These are phyloP conservation scores for Villa cingulata DNA, from an alignment of 2,888 invertebrate genomes.

Conservation along the genomic window DNA sequence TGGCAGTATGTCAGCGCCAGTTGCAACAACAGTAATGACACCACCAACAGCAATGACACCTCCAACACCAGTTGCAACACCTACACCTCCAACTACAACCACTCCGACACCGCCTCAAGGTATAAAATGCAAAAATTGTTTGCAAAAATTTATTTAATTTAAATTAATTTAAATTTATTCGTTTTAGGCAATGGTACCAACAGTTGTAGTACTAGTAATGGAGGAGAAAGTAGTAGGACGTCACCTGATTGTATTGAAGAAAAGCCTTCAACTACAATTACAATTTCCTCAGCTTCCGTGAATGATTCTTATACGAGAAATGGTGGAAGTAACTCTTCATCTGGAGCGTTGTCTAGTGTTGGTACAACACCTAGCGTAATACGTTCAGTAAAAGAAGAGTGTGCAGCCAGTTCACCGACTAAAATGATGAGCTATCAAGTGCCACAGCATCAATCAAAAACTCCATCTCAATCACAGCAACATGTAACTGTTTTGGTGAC, in stretches of 20 bases:
- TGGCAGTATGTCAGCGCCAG: constrained; percentile 21
- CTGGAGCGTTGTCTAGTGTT: background rate
- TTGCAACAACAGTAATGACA: constrained; percentile 28
- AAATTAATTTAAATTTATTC: too few relatives aligned
- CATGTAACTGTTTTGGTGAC: constrained; percentile 40
- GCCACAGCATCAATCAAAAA: constrained; percentile 20
- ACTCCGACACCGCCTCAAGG: constrained; percentile 25
- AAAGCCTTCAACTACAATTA: constrained; percentile 29
- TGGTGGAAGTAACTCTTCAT: background rate
- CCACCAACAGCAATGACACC: constrained; percentile 17
- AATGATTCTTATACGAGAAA: constrained; percentile 12
- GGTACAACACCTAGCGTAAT: constrained; percentile 27
- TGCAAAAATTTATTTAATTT: too few relatives aligned
- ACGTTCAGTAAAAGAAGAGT: constrained; percentile 34
- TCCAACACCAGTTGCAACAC: constrained; percentile 16
- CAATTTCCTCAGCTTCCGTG: background rate
- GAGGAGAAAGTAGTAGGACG: constrained; percentile 29
- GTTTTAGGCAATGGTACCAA: constrained; percentile 28
- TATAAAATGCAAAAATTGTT: background rate
- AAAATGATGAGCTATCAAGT: constrained; percentile 29
- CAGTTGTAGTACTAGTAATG: constrained; percentile 24
- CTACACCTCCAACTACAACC: constrained; percentile 17
- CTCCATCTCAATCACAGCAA: constrained; percentile 26
- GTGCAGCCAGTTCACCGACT: constrained; percentile 30
- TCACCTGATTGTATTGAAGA: constrained; percentile 34